Evolutionary conservation across 2,888 invertebrate species (phyloP), one percentile per base, ranked within the genome.

Genomic region (Dynastes maya): DNA sequence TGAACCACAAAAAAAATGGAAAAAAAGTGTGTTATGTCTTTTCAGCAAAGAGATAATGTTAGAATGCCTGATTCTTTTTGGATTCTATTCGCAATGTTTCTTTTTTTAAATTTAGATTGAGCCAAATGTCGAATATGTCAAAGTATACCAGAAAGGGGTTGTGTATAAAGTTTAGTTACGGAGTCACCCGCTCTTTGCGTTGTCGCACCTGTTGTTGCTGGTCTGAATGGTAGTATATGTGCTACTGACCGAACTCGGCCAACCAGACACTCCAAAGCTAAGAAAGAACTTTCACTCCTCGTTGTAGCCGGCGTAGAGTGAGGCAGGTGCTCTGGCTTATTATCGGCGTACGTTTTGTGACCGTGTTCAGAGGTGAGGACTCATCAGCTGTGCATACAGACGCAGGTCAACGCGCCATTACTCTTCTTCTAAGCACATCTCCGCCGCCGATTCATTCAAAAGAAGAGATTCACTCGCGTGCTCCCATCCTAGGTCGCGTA

Each of bases 181-280:
- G 16, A 74, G 61, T 16, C 63, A 61, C 61, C 45, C 72, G 72
- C 49, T 61, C 45, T 74, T 22, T 22, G 45, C 72, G 58, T 74
- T 40, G 49, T 80, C 77, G 78, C 85, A 86, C 86, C 84, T 85
- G 85, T 85, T 83, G 85, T 85, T 82, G 80, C 67, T 37, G 76
- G 63, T 68, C 85, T 85, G 84, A 86, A 84, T 86, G 86, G 84
- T 84, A 83, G 85, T 85, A 86, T 85, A 85, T 87, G 86, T 87
- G 87, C 87, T 86, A 88, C 87, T 88, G 87, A 87, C 87, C 86
- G 82, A 80, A 79, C 83, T 81, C 77, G 80, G 70, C 78, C 78
- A 80, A 77, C 79, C 80, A 81, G 83, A 81, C 82, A 78, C 85
- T 83, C 82, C 82, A 74, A 74, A 81, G 82, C 83, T 82, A 82